Conservation (phyloP, 2,888 invertebrate species). For the Nephrotoma flavescens region DNA sequence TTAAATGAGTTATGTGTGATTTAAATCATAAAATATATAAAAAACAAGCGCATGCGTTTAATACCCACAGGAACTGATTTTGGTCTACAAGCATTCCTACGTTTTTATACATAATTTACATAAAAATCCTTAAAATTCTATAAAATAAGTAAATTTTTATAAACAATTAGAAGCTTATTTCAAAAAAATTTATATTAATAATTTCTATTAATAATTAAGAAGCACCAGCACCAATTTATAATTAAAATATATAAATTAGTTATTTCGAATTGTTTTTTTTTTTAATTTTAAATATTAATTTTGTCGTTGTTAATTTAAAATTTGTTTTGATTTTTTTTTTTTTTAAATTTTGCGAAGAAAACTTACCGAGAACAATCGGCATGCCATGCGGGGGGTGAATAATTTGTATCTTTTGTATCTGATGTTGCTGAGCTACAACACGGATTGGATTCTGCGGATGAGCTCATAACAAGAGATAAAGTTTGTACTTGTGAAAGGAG, state of each 20-base stretch:
- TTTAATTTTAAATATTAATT: background rate
- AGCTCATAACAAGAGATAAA: slow-evolving; percentile 33
- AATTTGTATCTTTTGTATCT: slow-evolving; percentile 10
- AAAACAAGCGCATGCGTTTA: background rate
- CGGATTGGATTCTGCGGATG: slow-evolving; percentile 31
- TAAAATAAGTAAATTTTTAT: background rate
- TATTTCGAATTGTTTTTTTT: background rate
- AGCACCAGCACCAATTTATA: background rate
- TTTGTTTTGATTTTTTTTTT: background rate
- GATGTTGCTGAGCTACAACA: slow-evolving; percentile 18
- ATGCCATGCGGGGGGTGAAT: slow-evolving; percentile 41
- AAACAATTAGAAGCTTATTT: background rate
- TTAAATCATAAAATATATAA: background rate
- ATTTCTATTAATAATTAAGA: background rate
- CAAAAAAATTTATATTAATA: background rate
- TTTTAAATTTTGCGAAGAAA: background rate
- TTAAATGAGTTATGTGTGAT: background rate
- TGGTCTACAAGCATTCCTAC: background rate
- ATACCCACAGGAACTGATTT: background rate
- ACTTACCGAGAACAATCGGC: slow-evolving; percentile 51
- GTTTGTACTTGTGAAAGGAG: slow-evolving; percentile 33
- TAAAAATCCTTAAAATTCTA: background rate
- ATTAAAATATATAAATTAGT: background rate
- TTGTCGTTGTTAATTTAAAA: background rate
- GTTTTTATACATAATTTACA: background rate